Percentiles rank a stretch among this genome's conserved stretches.
Conservation (phyloP, 2,113 vertebrate species). For the Calyptomena viridis region DNA sequence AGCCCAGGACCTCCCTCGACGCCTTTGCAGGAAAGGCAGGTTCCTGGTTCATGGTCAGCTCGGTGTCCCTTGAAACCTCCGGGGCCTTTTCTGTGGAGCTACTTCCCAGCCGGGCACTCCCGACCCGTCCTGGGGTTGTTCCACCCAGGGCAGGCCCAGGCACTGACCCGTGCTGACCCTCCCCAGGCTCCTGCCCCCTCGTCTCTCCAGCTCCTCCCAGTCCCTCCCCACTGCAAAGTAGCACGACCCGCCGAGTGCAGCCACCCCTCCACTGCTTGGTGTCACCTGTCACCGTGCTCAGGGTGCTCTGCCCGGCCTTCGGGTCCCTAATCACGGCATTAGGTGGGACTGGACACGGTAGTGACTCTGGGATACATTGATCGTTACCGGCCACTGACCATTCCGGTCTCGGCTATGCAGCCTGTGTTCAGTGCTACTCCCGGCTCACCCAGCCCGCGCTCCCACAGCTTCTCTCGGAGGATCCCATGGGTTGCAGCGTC, state of each 20-base stretch:
- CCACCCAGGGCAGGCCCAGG: background rate
- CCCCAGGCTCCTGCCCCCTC: too few relatives aligned
- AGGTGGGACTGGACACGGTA: background rate
- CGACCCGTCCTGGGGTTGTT: background rate
- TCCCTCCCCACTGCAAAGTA: background rate
- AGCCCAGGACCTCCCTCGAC: background rate
- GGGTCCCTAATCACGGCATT: background rate
- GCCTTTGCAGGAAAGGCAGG: background rate
- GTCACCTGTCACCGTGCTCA: background rate
- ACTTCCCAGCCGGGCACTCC: background rate
- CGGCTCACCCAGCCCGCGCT: background rate
- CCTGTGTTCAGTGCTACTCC: background rate
- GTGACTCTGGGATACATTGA: background rate
- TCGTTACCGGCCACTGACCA: rapidly evolving
- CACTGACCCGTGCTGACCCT: background rate
- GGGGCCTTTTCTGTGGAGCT: background rate
- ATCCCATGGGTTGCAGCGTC: rapidly evolving
- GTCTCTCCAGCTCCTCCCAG: background rate
- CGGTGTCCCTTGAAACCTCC: background rate
- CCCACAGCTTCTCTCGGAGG: background rate
- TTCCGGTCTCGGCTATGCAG: background rate
- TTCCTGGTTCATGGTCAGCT: background rate
- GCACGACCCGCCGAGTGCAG: too few relatives aligned
- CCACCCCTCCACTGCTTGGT: background rate
- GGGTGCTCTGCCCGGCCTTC: background rate